Percentiles rank a stretch among this genome's conserved stretches.
Conservation (phyloP, 2,797 vertebrate species). For the Sebastiscus tertius region DNA sequence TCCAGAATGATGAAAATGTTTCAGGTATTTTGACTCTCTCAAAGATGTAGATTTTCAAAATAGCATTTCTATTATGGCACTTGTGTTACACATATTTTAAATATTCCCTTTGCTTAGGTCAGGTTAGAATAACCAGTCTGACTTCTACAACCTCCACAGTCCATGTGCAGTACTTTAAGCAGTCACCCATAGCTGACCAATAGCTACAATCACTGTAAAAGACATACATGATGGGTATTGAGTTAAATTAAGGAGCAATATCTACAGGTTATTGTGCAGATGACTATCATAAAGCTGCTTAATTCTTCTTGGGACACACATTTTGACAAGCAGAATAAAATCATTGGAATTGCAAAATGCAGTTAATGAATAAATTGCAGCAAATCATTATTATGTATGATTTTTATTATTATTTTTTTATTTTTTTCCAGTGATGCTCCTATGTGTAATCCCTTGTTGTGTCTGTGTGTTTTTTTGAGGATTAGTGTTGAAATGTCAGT, state of each 20-base stretch:
- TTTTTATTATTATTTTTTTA: not conserved
- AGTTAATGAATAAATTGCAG: not conserved
- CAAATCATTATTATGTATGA: not conserved
- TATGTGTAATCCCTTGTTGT: accelerated
- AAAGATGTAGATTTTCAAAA: not conserved
- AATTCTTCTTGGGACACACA: not conserved
- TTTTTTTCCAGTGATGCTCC: not conserved
- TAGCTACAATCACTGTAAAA: not conserved
- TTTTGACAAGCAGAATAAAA: not conserved
- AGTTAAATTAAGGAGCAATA: not conserved
- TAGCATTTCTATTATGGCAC: not conserved
- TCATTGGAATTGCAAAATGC: not conserved
- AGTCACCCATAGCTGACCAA: not conserved
- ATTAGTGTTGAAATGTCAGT: conserved; percentile 31
- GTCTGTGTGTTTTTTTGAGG: conserved; percentile 10
- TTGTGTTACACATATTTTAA: not conserved
- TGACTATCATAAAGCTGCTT: not conserved
- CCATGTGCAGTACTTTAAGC: not conserved
- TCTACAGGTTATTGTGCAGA: not conserved
- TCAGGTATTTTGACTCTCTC: not conserved
- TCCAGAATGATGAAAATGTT: not conserved
- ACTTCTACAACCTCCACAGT: not conserved
- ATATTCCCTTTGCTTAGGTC: not conserved
- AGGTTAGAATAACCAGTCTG: not conserved
- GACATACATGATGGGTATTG: not conserved